phyloP scores from a whole-genome alignment of 2,888 invertebrate genomes.

The Beris morrisii region DNA sequence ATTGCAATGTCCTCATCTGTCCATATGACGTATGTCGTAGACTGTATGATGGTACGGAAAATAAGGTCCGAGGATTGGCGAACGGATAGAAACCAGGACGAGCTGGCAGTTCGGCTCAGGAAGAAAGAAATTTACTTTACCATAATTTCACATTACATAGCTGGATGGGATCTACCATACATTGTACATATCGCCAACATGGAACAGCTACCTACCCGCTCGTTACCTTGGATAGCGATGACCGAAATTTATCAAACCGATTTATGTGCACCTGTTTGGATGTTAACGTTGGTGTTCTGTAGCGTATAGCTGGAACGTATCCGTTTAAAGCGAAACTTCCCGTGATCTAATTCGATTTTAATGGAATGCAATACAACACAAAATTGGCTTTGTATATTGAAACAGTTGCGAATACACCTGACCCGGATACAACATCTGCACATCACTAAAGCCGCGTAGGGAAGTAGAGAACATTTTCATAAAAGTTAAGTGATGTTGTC shows the following conservation, averaged over 20 bases:
- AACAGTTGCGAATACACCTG: slow-evolving; percentile 23
- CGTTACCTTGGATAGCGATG: too few species aligned
- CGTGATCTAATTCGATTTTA: slow-evolving; percentile 30
- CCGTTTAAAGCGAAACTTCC: slow-evolving; percentile 14
- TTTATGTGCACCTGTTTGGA: slow-evolving; percentile 30
- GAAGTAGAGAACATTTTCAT: background rate
- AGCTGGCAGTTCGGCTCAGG: too few species aligned
- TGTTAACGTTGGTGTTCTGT: slow-evolving; percentile 22
- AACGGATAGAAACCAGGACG: too few species aligned
- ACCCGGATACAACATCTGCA: background rate
- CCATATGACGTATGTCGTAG: too few species aligned
- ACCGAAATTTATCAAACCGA: slow-evolving; percentile 30
- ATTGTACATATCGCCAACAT: too few species aligned
- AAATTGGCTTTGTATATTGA: slow-evolving; percentile 23
- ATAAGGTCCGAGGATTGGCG: too few species aligned
- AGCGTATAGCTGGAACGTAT: background rate
- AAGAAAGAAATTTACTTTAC: too few species aligned
- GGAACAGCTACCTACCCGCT: too few species aligned
- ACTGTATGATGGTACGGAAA: too few species aligned
- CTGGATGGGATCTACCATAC: too few species aligned
- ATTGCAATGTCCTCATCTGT: background rate
- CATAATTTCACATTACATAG: too few species aligned
- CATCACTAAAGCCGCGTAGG: too few species aligned
- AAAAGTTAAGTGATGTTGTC: slow-evolving; percentile 17
- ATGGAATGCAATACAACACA: slow-evolving; percentile 20